A percentile compares a stretch with the other conserved stretches of the same genome.
Conservation (phyloP, 1,140 invertebrate genomes). For the Drosophila navojoa region DNA sequence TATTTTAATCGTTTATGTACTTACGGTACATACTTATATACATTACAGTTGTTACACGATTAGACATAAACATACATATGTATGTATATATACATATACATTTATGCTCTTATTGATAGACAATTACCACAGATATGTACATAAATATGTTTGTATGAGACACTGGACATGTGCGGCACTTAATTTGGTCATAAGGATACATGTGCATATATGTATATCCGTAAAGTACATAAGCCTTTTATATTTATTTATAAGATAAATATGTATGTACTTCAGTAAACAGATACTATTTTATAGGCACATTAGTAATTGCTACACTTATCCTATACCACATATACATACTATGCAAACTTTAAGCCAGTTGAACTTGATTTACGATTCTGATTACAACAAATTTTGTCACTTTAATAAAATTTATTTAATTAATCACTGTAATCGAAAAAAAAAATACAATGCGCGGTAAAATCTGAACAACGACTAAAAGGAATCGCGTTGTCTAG, state of each 20-base stretch:
- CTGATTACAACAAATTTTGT: constrained; percentile 5
- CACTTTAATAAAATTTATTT: neutral
- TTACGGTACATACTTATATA: neutral
- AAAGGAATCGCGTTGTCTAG: constrained; percentile 36
- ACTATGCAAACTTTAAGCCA: neutral
- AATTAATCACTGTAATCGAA: neutral
- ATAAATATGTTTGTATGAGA: neutral
- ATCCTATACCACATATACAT: neutral
- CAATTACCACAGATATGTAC: constrained; percentile 4
- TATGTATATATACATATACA: constrained; percentile 1
- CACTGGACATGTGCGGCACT: neutral
- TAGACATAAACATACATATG: neutral
- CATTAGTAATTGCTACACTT: too few species aligned
- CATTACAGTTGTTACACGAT: too few species aligned
- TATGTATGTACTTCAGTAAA: neutral
- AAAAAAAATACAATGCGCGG: constrained; percentile 14
- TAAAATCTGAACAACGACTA: constrained; percentile 25
- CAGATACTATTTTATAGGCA: too few species aligned
- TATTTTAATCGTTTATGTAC: neutral
- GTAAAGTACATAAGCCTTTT: neutral
- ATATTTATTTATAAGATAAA: neutral
- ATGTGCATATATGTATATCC: neutral
- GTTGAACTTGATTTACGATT: neutral
- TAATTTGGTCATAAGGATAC: neutral
- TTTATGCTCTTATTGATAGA: neutral